Evolutionary conservation across 2,113 vertebrate species (phyloP).

Genomic region (Pelvicachromis taeniatus): DNA sequence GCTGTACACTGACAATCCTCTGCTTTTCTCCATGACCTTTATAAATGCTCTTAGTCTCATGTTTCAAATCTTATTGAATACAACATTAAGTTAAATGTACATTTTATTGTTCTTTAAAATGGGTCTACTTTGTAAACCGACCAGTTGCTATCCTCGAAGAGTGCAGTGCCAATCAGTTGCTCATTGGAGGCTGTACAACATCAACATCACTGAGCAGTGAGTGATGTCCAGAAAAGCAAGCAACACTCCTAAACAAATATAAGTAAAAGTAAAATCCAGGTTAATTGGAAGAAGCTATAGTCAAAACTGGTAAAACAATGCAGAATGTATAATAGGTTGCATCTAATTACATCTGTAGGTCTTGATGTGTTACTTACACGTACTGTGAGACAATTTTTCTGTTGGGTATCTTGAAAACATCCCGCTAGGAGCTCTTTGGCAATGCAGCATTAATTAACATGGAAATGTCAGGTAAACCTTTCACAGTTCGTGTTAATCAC

Average conservation of each 20-base stretch:
- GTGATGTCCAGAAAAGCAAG: neutral
- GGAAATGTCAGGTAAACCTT: neutral
- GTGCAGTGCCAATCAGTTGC: neutral
- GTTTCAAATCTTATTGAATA: neutral
- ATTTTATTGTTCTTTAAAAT: neutral
- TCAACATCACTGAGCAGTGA: neutral
- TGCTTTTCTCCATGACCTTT: neutral
- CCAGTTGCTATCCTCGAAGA: neutral
- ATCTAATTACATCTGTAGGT: neutral
- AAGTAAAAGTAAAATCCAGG: too few relatives aligned
- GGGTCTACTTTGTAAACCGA: neutral
- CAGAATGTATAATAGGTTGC: neutral
- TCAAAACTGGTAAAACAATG: too few relatives aligned
- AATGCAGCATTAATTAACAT: neutral
- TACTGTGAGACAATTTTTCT: neutral
- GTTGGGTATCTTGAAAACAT: neutral
- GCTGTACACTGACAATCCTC: neutral
- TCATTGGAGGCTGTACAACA: neutral
- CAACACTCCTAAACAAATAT: too few relatives aligned
- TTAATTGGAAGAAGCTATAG: too few relatives aligned
- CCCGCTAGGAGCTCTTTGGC: neutral
- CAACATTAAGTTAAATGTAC: neutral
- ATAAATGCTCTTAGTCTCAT: neutral
- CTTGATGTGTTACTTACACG: neutral
- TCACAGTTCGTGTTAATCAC: neutral